phyloP scores from a whole-genome alignment of 2,113 vertebrate genomes.

The Prunella fulvescens region DNA sequence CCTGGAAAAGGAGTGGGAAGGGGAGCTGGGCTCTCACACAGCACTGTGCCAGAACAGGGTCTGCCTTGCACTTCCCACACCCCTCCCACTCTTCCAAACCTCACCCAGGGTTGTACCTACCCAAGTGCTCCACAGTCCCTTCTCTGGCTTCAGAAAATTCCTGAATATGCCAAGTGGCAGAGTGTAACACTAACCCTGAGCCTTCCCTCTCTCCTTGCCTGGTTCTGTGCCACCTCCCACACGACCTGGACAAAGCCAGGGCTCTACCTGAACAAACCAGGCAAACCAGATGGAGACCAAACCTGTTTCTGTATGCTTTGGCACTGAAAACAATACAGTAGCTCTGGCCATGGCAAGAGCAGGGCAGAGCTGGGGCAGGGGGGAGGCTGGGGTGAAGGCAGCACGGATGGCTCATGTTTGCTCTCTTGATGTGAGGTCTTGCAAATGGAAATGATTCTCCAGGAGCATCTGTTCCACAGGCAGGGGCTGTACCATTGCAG shows the following conservation, averaged over 20 bases:
- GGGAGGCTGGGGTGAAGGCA: not conserved
- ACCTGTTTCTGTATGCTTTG: not conserved
- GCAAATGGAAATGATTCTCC: not conserved
- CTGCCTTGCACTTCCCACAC: not conserved
- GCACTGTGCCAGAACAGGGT: not conserved
- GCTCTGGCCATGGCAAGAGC: not conserved
- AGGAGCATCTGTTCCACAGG: slow-evolving; percentile 24
- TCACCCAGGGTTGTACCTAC: not conserved
- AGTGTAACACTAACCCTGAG: not conserved
- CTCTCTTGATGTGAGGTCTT: slow-evolving; percentile 1
- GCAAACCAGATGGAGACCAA: not conserved
- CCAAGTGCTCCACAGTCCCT: not conserved
- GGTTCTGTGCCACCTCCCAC: not conserved
- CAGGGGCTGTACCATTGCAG: slow-evolving; percentile 40
- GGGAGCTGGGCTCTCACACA: not conserved
- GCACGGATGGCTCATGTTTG: not conserved
- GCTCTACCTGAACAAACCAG: not conserved
- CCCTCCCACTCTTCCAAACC: not conserved
- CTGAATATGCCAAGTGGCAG: not conserved
- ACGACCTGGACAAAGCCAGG: not conserved
- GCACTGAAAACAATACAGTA: not conserved
- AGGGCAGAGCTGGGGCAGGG: not conserved
- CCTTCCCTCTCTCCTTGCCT: not conserved
- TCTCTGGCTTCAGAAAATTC: not conserved
- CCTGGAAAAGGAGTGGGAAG: not conserved